These are phyloP conservation scores for Tromatobia lineatoria DNA, from an alignment of 2,888 invertebrate species.

Conservation along the genomic window DNA sequence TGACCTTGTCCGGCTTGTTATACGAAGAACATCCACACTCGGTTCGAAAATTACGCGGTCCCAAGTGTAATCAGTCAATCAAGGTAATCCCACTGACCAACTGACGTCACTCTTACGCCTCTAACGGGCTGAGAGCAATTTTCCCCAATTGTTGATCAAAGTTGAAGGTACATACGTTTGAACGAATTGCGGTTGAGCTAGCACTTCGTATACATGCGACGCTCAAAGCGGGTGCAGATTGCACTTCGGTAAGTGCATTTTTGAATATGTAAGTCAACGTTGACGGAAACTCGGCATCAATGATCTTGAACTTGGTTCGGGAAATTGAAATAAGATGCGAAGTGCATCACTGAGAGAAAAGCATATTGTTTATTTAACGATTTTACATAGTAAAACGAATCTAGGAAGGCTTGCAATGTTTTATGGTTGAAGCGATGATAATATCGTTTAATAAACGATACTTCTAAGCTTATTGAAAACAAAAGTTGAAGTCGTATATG, in stretches of 20 bases:
- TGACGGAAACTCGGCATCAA: constrained; percentile 7
- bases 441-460: no score
- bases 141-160: constrained; percentile 81
- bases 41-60: constrained; percentile 57
- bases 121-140: constrained; percentile 78
- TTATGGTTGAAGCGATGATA: no score
- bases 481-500: no score
- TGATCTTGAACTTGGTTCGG: not conserved
- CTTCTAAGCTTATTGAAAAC: no score
- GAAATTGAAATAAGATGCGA: not conserved
- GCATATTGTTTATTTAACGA: no score
- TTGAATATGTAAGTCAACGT: constrained; percentile 3
- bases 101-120: constrained; percentile 76
- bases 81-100: constrained; percentile 75
- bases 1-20: constrained; percentile 67
- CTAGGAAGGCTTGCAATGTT: no score
- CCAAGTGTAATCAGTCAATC: constrained; percentile 79
- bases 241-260: not conserved
- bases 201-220: constrained; percentile 26
- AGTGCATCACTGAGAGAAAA: no score
- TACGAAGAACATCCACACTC: constrained; percentile 37
- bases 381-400: no score
- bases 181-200: constrained; percentile 66
- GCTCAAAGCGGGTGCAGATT: constrained; percentile 19
- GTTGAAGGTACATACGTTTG: constrained; percentile 74